Conservation (phyloP, 2,113 vertebrate genomes). For the Stomatorhinus ivindoensis region DNA sequence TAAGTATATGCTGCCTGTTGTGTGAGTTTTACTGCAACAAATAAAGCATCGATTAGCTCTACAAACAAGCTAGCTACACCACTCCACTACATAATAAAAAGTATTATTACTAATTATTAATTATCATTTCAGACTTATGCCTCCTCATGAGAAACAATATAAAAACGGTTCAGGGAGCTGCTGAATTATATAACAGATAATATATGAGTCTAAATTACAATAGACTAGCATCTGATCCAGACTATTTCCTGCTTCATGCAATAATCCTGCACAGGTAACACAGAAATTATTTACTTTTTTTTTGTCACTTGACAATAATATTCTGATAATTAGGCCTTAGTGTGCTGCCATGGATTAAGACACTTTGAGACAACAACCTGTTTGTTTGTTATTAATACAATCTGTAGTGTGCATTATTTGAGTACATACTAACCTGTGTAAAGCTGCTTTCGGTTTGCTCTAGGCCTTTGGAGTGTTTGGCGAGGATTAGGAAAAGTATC, state of each 20-base stretch:
- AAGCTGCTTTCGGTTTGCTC: slow-evolving; percentile 1
- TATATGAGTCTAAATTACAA: neutral
- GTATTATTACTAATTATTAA: neutral
- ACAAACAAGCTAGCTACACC: neutral
- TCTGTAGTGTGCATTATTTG: neutral
- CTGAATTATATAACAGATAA: neutral
- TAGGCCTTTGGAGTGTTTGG: neutral
- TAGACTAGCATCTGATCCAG: neutral
- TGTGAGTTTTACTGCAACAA: neutral
- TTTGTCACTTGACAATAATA: neutral
- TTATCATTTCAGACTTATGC: neutral
- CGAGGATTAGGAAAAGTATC: neutral
- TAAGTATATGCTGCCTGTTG: neutral
- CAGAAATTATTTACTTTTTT: neutral
- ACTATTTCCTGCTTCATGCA: neutral
- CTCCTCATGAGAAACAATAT: neutral
- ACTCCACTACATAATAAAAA: neutral
- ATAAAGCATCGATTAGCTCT: neutral
- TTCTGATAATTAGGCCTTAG: neutral
- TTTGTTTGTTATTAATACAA: neutral
- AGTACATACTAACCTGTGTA: neutral
- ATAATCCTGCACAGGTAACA: neutral
- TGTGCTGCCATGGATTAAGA: neutral
- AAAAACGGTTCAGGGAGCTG: neutral
- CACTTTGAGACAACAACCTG: neutral